A percentile compares a stretch with the other conserved stretches of the same genome.
These are phyloP conservation scores for Psittacula derbiana DNA, from an alignment of 2,797 vertebrate genomes.

Conservation along the genomic window DNA sequence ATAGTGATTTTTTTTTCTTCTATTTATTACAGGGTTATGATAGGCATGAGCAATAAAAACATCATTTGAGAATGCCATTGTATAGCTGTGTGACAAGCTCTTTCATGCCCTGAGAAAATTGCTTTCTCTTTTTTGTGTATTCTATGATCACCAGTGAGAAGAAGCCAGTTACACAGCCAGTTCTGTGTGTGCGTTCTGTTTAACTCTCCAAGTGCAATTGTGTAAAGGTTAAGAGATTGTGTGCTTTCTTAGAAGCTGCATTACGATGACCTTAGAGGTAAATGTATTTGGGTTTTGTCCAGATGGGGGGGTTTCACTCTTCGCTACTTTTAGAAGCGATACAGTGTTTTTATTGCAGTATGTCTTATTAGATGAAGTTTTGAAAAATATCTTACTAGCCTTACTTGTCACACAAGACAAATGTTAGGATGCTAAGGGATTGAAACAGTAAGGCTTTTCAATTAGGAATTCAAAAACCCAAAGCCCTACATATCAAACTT, in stretches of 20 bases:
- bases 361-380: neutral
- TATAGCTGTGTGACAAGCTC: neutral
- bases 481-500: neutral
- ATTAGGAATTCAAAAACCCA: neutral
- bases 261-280: neutral
- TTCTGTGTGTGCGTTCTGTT: neutral
- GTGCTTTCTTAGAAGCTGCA: neutral
- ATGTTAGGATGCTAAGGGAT: neutral
- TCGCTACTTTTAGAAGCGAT: neutral
- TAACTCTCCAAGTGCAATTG: neutral
- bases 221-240: neutral
- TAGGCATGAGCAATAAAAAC: neutral
- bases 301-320: neutral
- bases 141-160: neutral
- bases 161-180: neutral
- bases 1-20: neutral
- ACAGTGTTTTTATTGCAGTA: neutral
- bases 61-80: neutral
- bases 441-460: neutral
- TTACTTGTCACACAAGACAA: neutral
- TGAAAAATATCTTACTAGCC: neutral
- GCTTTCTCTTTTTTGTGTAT: slow-evolving; percentile 21
- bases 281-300: neutral
- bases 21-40: neutral
- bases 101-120: slow-evolving; percentile 16